These are phyloP conservation scores for Muscina levida DNA, from an alignment of 2,888 invertebrate species.

Conservation along the genomic window DNA sequence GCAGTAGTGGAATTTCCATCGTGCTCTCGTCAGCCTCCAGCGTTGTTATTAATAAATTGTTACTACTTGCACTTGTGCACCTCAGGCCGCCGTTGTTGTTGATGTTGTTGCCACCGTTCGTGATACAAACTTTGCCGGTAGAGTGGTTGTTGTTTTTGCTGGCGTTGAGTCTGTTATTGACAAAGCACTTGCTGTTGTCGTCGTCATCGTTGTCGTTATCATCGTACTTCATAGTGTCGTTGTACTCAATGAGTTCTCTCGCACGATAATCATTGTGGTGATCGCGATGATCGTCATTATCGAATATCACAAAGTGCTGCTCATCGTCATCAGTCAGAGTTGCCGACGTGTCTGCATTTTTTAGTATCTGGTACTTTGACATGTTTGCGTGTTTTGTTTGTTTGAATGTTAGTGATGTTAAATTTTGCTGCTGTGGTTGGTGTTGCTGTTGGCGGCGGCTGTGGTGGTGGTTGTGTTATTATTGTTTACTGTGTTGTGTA, in stretches of 20 bases:
- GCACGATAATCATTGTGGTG: conserved; percentile 40
- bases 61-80: conserved; percentile 46
- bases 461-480: no score
- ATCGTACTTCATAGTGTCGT: conserved; percentile 57
- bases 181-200: no score
- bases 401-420: conserved; percentile 28
- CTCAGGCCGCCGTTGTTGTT: conserved; percentile 44
- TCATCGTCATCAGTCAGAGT: conserved; percentile 53
- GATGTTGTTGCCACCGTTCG: conserved; percentile 24
- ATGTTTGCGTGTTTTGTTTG: conserved; percentile 66
- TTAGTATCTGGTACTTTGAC: conserved; percentile 74
- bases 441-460: conserved; percentile 34
- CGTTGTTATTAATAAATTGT: conserved; percentile 37
- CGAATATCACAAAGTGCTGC: conserved; percentile 47
- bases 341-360: conserved; percentile 63
- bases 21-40: conserved; percentile 70
- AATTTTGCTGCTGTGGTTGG: conserved; percentile 32
- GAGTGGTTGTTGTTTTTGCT: conserved; percentile 9
- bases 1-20: conserved; percentile 73
- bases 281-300: conserved; percentile 40
- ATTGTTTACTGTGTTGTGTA: conserved; percentile 38
- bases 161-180: conserved; percentile 50
- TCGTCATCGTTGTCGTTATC: background rate
- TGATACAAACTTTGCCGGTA: conserved; percentile 28
- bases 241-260: conserved; percentile 66